Evolutionary conservation across 2,888 invertebrate species (phyloP), one percentile per base, ranked within the genome.

Genomic region (Antheraea yamamai): DNA sequence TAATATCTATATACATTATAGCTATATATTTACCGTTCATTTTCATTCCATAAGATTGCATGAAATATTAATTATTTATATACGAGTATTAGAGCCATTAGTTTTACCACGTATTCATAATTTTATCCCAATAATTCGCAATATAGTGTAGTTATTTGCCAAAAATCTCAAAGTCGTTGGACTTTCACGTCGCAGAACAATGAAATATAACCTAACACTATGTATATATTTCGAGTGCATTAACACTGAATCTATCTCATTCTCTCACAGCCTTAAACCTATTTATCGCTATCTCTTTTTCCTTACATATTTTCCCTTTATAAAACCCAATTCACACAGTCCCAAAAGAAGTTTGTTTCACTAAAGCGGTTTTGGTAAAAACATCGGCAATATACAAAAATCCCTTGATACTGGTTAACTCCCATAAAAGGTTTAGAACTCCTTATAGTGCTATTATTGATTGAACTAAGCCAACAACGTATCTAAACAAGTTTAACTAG

Each of bases 51-150:
- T 30, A 30, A 30, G 3, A 30, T 30, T 81, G 35, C 75, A 72
- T 61, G 76, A 72, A 26, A 51, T 72, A 51, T 23, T 20, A 52
- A 51, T 72, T 72, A 26, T 72, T 55, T 26, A 39, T 52, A 51
- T 1, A 1, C 7, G 18, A 30, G 80, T 81, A 78, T 80, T 79
- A 80, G 81, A 81, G 81, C 82, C 76, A 73, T 58, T 76, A 51
- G 76, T 76, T 76, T 74, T 78, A 52, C 77, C 76, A 64, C 73
- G 52, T 55, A 76, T 75, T 58, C 68, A 23, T 66, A 6, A n/a
- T 70, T 6, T 23, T 64, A 26, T 14, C 26, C 26, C 14, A 26
- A 10, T 26, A 26, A 23, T 12, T 26, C 23, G 14, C 23, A 12
- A 23, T 64, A 64, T 64, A 14, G 4, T 23, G 2, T 23, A 39